Evolutionary conservation across 1,140 invertebrate species (phyloP).

Genomic region (Orius laevigatus): DNA sequence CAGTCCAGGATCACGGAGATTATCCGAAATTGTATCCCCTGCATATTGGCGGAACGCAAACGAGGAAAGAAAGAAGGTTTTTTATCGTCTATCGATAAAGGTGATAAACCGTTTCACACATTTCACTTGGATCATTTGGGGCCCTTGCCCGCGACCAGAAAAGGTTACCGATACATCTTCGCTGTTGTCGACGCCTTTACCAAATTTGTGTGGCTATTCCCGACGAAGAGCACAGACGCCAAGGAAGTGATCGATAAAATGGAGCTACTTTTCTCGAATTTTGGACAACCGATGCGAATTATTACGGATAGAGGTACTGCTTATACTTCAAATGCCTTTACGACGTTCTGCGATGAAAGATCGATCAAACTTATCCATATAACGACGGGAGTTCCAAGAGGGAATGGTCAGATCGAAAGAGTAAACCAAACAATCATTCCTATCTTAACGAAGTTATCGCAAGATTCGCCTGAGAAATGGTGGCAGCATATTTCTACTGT

Average conservation of each 20-base stretch:
- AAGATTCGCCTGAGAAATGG: background rate
- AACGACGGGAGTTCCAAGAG: no score
- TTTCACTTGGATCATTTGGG: no score
- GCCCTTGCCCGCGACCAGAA: conserved; percentile 13
- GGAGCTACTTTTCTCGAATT: conserved; percentile 18
- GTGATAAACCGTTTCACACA: no score
- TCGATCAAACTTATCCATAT: background rate
- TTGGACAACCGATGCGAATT: conserved; percentile 23
- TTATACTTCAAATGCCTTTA: conserved; percentile 25
- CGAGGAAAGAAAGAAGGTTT: no score
- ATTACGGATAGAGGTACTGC: conserved; percentile 25
- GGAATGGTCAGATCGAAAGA: conserved; percentile 1
- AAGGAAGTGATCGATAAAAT: conserved; percentile 20
- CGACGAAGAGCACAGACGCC: no score
- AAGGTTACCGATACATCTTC: conserved; percentile 27
- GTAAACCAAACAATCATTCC: background rate
- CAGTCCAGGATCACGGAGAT: no score
- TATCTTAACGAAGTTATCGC: background rate
- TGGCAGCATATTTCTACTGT: background rate
- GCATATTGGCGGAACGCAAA: no score
- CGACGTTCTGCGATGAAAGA: conserved; percentile 24
- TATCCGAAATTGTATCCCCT: no score
- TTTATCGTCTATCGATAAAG: no score
- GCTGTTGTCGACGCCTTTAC: conserved; percentile 27
- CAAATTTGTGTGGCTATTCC: conserved; percentile 27